phyloP scores from a whole-genome alignment of 2,888 invertebrate species.

The Coelinius sp. region DNA sequence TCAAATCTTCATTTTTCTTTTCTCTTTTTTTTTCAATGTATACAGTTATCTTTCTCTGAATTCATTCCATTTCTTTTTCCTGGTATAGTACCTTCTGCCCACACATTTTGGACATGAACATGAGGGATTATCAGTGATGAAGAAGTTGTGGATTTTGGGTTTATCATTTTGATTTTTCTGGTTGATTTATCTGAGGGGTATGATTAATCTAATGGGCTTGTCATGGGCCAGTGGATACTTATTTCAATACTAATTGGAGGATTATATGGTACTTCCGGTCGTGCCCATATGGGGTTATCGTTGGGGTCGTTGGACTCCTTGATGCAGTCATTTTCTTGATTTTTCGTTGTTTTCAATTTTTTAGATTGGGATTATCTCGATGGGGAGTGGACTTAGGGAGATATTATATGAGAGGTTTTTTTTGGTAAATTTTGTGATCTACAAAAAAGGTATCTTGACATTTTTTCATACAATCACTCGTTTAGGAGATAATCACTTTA shows the following conservation, averaged over 20 bases:
- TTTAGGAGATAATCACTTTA: too few relatives aligned
- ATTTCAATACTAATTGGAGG: conserved; percentile 13
- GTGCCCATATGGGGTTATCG: conserved; percentile 4
- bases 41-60: conserved; percentile 7
- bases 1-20: conserved; percentile 32
- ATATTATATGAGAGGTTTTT: too few relatives aligned
- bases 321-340: neutral
- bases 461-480: too few relatives aligned
- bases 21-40: conserved; percentile 22
- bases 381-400: too few relatives aligned
- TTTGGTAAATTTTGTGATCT: too few relatives aligned
- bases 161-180: neutral
- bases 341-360: neutral
- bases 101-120: too few relatives aligned
- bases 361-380: neutral
- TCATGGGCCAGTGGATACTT: conserved; percentile 1
- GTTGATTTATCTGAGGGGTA: neutral
- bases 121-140: neutral
- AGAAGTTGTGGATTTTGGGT: neutral
- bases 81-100: neutral
- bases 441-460: too few relatives aligned
- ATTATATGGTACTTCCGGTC: conserved; percentile 6
- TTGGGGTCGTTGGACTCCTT: neutral
- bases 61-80: conserved; percentile 17
- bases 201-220: neutral